Evolutionary conservation across 2,113 vertebrate species (phyloP), one percentile per base, ranked within the genome.

Genomic region (Parus major): DNA sequence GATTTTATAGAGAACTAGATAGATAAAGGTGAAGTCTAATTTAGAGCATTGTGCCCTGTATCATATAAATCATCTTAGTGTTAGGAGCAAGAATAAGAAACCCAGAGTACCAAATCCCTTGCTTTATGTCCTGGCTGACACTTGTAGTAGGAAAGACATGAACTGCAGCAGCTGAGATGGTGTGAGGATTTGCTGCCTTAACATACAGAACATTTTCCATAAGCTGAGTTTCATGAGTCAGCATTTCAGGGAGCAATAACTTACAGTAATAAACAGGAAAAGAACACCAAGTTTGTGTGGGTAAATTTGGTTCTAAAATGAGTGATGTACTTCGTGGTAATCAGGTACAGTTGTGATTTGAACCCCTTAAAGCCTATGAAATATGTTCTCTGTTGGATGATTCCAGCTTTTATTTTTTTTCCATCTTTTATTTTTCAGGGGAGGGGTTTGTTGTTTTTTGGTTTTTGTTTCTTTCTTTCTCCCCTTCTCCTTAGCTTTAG

Each of bases 281-380:
- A 85, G 73, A 96, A 83, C 93, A 90, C 91, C 44, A 92, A 81
- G 69, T 95, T 97, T 93, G 91, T 90, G 85, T 82, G 93, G 82
- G 95, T 96, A 97, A 96, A 97, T 97, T 94, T 94, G 76, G 63
- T 96, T 96, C 92, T 94, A 90, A 97, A 96, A 90, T 92, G 95
- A 96, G 66, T 93, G 89, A 95, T 96, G 95, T 73, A 70, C 91
- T 92, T 95, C 2, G 3, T 83, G 53, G 91, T 94, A 95, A 96
- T 95, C 97, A 97, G 91, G 96, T 92, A 88, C 82, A 77, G 79
- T 94, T 94, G 87, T 95, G 92, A 88, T 96, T 39, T 75, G 86
- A 96, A 94, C 76, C 33, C 52, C 80, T 92, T 92, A 95, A 97
- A 93, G 70, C 22, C 29, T 56, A 10, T 93, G 89, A 96, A 96